Conservation (phyloP, 2,113 vertebrate genomes). For the Castor canadensis region DNA sequence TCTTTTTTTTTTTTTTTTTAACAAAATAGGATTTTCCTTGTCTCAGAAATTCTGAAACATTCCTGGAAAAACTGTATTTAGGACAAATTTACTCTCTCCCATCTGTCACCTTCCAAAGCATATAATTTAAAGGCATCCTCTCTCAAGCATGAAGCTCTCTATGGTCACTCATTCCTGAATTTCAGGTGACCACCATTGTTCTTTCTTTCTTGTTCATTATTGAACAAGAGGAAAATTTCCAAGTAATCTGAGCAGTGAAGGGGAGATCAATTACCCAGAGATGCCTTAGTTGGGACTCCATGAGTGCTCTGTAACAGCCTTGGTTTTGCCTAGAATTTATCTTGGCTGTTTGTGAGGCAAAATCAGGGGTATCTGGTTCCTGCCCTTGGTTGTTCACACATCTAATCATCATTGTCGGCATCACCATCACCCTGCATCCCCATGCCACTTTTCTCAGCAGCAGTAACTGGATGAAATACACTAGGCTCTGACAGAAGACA, state of each 20-base stretch:
- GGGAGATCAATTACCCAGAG: background rate
- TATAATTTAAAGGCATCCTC: background rate
- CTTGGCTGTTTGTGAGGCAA: background rate
- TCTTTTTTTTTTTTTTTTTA: background rate
- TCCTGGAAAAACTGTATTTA: background rate
- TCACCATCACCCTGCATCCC: too few relatives aligned
- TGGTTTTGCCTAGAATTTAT: background rate
- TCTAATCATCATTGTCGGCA: too few relatives aligned
- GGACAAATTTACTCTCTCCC: background rate
- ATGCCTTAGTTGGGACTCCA: background rate
- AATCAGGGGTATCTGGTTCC: background rate
- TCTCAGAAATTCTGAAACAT: background rate
- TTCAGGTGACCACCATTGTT: background rate
- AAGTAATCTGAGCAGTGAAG: background rate
- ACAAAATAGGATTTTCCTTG: background rate
- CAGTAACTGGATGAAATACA: background rate
- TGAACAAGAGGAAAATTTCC: background rate
- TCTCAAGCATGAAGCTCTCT: background rate
- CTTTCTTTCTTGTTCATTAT: background rate
- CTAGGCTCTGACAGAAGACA: background rate
- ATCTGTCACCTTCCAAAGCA: background rate
- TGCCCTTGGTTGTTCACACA: too few relatives aligned
- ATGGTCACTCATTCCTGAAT: background rate
- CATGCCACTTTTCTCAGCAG: background rate
- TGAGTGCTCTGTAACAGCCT: rapidly evolving